phyloP scores from a whole-genome alignment of 2,888 invertebrate species.

The Lumbricus terrestris region DNA sequence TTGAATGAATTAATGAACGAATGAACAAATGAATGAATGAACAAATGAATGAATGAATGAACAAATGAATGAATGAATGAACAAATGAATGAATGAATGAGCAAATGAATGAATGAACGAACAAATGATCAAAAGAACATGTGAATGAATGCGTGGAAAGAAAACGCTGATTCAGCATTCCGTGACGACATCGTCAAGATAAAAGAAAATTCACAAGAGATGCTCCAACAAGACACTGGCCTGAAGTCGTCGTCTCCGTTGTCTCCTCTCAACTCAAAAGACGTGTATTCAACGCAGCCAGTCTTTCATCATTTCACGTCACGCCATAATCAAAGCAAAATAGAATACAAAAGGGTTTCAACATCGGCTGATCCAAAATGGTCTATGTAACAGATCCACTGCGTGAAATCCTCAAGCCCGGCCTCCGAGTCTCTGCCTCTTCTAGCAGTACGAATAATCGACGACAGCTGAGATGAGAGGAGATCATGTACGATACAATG shows the following conservation, averaged over 20 bases:
- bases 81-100: no score
- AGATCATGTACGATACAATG: no score
- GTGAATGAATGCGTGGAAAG: no score
- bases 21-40: no score
- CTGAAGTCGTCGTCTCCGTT: background rate
- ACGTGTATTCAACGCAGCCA: background rate
- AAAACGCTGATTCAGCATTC: background rate
- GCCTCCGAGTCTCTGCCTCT: background rate
- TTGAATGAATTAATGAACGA: no score
- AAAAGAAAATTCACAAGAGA: background rate
- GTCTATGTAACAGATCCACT: background rate
- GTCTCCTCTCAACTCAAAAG: background rate
- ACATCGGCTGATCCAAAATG: background rate
- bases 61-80: no score
- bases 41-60: no score
- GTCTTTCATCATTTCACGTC: background rate
- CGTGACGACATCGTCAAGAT: background rate
- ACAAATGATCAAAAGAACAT: no score
- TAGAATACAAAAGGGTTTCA: background rate
- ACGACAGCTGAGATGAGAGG: background rate
- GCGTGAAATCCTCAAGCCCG: background rate
- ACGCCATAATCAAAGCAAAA: background rate
- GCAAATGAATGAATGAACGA: no score
- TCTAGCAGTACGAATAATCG: background rate
- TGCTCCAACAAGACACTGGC: background rate